Conservation (phyloP, 2,113 vertebrate genomes). For the Malurus elegans region DNA sequence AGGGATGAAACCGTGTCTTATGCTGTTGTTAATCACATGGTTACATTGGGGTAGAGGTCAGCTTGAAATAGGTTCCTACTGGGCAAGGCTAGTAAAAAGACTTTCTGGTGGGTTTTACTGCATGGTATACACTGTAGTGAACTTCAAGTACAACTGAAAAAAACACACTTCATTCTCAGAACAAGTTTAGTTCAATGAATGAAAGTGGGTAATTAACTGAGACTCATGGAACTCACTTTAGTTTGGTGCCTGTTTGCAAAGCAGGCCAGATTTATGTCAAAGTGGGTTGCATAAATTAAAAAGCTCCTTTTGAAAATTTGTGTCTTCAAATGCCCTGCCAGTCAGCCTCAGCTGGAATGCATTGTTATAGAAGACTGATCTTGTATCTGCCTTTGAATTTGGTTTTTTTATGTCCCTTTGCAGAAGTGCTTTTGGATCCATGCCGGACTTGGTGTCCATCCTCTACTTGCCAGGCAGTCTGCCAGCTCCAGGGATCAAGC, state of each 20-base stretch:
- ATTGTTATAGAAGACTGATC: background rate
- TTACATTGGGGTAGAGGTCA: background rate
- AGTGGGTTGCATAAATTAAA: background rate
- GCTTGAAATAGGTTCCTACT: background rate
- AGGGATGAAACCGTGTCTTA: background rate
- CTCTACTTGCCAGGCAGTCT: slow-evolving; percentile 94
- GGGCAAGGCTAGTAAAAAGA: background rate
- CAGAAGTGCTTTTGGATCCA: slow-evolving; percentile 96
- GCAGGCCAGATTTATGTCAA: background rate
- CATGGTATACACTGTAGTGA: background rate
- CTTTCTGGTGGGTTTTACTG: background rate
- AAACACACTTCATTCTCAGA: background rate
- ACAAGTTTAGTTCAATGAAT: background rate
- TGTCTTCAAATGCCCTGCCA: background rate
- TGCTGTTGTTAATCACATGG: background rate
- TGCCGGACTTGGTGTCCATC: slow-evolving; percentile 98
- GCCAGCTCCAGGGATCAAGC: slow-evolving; percentile 89
- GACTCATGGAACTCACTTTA: background rate
- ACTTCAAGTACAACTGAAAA: background rate
- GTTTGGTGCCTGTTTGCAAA: background rate
- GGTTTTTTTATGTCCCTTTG: background rate
- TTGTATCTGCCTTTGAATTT: background rate
- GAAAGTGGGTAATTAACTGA: background rate
- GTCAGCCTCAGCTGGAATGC: background rate
- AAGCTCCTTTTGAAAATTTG: background rate